Conservation (phyloP, 1,140 invertebrate genomes). For the Oscheius sp. region DNA sequence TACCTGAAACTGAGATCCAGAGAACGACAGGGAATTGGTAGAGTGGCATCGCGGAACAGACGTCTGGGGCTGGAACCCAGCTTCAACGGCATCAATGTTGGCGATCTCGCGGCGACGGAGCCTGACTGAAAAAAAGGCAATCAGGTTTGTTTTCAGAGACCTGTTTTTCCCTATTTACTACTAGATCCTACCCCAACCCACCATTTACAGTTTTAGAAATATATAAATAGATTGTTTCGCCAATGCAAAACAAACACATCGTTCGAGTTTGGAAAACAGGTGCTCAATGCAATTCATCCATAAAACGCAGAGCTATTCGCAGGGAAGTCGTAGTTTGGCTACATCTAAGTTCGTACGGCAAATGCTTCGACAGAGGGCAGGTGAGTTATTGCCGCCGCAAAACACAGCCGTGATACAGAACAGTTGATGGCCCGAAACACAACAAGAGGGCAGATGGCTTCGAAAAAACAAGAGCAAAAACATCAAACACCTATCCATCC, state of each 20-base stretch:
- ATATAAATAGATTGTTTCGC: not conserved
- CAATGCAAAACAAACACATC: not conserved
- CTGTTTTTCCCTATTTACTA: not conserved
- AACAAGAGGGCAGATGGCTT: too few relatives aligned
- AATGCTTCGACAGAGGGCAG: slow-evolving; percentile 3
- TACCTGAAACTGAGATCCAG: slow-evolving; percentile 23
- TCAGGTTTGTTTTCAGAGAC: not conserved
- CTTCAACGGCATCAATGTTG: slow-evolving; percentile 19
- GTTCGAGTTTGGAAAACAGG: not conserved
- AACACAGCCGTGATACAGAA: not conserved
- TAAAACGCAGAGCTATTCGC: not conserved
- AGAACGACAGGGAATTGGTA: slow-evolving; percentile 16
- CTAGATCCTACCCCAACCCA: too few relatives aligned
- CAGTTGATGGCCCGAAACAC: not conserved
- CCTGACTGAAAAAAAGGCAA: slow-evolving; percentile 8
- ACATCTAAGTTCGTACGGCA: not conserved
- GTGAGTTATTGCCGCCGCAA: slow-evolving; percentile 8
- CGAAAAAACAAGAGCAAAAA: too few relatives aligned
- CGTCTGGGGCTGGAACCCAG: slow-evolving; percentile 13
- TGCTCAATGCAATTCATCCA: not conserved
- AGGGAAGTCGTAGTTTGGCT: not conserved
- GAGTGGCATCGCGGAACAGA: slow-evolving; percentile 30
- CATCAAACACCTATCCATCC: too few relatives aligned
- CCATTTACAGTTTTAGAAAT: not conserved
- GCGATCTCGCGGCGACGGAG: slow-evolving; percentile 17